phyloP scores from a whole-genome alignment of 2,888 invertebrate species.

The Dioctria linearis region DNA sequence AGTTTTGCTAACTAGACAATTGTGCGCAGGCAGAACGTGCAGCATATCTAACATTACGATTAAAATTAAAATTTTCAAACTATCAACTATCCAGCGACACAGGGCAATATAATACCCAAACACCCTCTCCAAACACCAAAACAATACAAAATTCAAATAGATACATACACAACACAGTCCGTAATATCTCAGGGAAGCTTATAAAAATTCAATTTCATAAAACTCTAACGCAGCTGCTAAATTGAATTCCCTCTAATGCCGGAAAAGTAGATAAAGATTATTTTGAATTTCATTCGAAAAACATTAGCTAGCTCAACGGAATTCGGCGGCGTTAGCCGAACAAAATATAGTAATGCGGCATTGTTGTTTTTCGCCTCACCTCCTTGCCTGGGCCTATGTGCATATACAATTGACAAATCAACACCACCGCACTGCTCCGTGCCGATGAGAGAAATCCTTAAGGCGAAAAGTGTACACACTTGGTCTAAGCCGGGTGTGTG shows the following conservation, averaged over 20 bases:
- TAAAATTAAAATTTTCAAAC: no score
- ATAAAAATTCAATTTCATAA: constrained; percentile 46
- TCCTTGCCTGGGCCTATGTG: not conserved
- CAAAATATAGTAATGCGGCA: not conserved
- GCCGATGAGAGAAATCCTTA: constrained; percentile 7
- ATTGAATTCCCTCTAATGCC: constrained; percentile 25
- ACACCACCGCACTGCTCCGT: not conserved
- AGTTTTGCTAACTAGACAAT: no score
- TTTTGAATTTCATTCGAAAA: constrained; percentile 45
- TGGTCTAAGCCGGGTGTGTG: not conserved
- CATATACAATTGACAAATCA: constrained; percentile 14
- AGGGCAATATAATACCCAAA: no score
- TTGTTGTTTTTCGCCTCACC: not conserved
- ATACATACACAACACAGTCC: no score
- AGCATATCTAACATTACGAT: no score
- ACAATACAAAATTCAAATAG: no score
- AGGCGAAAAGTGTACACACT: not conserved
- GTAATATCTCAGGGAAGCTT: constrained; percentile 24
- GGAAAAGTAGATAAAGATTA: constrained; percentile 33
- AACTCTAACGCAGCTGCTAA: constrained; percentile 18
- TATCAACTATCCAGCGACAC: no score
- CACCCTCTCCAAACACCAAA: no score
- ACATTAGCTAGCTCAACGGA: constrained; percentile 38
- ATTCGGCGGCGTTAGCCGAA: constrained; percentile 1
- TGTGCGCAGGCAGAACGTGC: no score